Evolutionary conservation across 2,797 vertebrate genomes (phyloP).

Genomic region (Cossypha heuglini): DNA sequence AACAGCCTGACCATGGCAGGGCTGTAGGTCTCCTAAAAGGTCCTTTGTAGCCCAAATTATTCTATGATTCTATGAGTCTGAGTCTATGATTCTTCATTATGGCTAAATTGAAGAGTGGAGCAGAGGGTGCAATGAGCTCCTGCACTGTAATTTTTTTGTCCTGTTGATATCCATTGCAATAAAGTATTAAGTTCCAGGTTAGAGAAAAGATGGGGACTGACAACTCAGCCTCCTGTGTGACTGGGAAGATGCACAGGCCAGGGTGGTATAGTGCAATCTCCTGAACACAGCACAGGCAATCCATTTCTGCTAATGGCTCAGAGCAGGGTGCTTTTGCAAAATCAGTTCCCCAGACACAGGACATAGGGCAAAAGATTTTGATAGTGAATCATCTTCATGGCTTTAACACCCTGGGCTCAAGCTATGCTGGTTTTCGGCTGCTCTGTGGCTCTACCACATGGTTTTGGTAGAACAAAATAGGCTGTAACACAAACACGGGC

Average conservation of each 20-base stretch:
- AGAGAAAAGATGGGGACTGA: neutral
- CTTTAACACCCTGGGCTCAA: neutral
- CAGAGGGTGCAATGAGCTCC: accelerated
- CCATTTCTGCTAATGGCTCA: neutral
- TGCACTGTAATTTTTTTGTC: neutral
- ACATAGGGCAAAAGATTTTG: neutral
- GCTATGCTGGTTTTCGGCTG: neutral
- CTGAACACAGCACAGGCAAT: neutral
- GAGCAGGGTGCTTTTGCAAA: neutral
- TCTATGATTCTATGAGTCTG: neutral
- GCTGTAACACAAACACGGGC: neutral
- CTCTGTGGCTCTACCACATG: neutral
- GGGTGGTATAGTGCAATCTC: neutral
- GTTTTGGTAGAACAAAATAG: neutral
- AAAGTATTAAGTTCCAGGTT: neutral
- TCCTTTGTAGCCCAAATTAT: neutral
- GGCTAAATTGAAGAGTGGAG: neutral
- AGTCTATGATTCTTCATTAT: neutral
- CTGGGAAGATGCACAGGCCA: neutral
- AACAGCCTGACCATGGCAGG: neutral
- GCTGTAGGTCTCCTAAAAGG: neutral
- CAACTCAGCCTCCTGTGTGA: neutral
- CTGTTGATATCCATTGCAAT: neutral
- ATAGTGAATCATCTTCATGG: neutral
- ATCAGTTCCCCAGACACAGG: neutral